Percentiles rank a stretch among this genome's conserved stretches.
Conservation (phyloP, 1,140 invertebrate genomes). For the Cydia splendana region DNA sequence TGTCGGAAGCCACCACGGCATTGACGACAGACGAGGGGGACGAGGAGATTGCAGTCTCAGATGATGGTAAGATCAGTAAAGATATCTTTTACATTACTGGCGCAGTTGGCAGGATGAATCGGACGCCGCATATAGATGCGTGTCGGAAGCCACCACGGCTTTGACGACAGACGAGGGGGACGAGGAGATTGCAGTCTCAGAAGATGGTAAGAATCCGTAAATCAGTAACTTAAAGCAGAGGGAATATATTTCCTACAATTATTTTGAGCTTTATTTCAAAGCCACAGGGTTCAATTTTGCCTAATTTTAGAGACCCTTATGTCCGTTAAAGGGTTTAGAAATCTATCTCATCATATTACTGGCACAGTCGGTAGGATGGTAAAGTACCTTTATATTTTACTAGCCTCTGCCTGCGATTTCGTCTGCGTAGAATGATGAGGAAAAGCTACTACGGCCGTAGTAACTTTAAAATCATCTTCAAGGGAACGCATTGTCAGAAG, state of each 20-base stretch:
- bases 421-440: no score
- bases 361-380: slow-evolving; percentile 1
- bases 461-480: no score
- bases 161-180: slow-evolving; percentile 35
- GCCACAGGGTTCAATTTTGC: no score
- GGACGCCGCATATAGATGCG: slow-evolving; percentile 16
- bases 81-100: slow-evolving; percentile 23
- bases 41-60: slow-evolving; percentile 48
- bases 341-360: not conserved
- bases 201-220: slow-evolving; percentile 48
- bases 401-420: no score
- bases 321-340: no score
- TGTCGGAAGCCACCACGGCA: slow-evolving; percentile 47
- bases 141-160: slow-evolving; percentile 47
- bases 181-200: slow-evolving; percentile 48
- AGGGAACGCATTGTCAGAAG: no score
- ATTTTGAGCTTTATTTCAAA: no score
- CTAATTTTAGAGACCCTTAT: no score
- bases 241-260: no score
- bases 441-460: no score
- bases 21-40: slow-evolving; percentile 35
- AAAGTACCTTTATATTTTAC: no score
- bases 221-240: no score
- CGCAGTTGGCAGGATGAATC: slow-evolving; percentile 23
- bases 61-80: slow-evolving; percentile 48